Evolutionary conservation across 1,140 invertebrate genomes (phyloP).

Genomic region (Delia radicum): DNA sequence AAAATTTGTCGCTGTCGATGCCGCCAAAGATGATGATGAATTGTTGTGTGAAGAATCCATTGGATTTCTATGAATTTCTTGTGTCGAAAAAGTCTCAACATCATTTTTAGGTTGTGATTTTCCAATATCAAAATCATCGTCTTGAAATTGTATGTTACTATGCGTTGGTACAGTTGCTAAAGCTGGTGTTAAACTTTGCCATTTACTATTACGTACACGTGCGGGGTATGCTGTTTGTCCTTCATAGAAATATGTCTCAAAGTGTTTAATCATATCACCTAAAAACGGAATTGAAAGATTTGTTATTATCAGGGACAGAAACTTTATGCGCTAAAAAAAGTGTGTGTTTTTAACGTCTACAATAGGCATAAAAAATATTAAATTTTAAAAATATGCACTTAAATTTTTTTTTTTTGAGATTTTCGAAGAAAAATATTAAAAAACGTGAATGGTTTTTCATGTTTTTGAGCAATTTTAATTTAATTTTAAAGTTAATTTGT

Average conservation of each 20-base stretch:
- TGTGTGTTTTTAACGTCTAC: too few species aligned
- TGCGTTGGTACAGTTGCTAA: conserved; percentile 17
- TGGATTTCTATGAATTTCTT: conserved; percentile 36
- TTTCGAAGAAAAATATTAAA: too few species aligned
- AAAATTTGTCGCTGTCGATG: not conserved
- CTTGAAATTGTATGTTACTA: conserved; percentile 40
- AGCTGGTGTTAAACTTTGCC: conserved; percentile 1
- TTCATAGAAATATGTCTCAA: conserved; percentile 44
- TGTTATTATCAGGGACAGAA: too few species aligned
- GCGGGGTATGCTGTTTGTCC: conserved; percentile 18
- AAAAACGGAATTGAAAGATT: not conserved
- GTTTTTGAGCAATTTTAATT: too few species aligned
- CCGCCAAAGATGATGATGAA: not conserved
- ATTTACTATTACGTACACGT: not conserved
- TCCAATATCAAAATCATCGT: too few species aligned
- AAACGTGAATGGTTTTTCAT: too few species aligned
- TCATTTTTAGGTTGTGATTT: conserved; percentile 36
- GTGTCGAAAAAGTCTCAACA: conserved; percentile 50
- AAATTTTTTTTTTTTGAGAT: too few species aligned
- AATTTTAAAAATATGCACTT: too few species aligned
- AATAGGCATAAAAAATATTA: too few species aligned
- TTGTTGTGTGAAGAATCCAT: not conserved
- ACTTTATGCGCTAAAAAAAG: too few species aligned
- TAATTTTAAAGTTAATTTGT: too few species aligned
- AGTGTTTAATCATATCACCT: conserved; percentile 51